Evolutionary conservation across 2,888 invertebrate species (phyloP), one percentile per base, ranked within the genome.

Genomic region (Ommatoiulus sabulosus): DNA sequence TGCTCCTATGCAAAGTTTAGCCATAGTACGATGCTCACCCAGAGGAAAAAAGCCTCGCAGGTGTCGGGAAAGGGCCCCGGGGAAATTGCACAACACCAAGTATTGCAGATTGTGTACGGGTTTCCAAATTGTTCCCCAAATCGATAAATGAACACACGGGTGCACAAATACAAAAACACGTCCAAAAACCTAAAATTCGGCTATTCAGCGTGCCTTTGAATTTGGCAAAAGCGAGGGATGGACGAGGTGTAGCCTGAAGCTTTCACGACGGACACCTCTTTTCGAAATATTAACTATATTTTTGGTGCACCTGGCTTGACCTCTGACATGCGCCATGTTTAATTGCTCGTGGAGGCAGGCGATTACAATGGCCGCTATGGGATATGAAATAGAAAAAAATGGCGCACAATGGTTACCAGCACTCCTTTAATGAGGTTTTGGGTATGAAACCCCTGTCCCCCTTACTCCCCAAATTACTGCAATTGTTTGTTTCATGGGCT

Each of bases 311-410:
- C 72, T 72, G 72, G 72, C 7, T 24, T 72, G 72, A 72, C 72
- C 72, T 72, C 72, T 72, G 72, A 72, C 72, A 24, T 72, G 72
- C n/a, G 72, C 72, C 72, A 72, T n/a, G 20, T 24, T 72, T 72
- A 72, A 72, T 72, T 24, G 72, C 20, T 24, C 8, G 72, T 2
- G 72, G 72, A 72, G 72, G 72, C 3, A 72, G 20, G 24, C 72
- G 24, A 8, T 72, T 72, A 2, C 20, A 20, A 6, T n/a, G 63
- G 63, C 8, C 63, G 20, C 63, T 20, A n/a, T 20, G 20, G 20
- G 72, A 72, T 35, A 35, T 72, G 72, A n/a, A 63, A 63, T 63
- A 63, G n/a, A 63, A 24, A 72, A 72, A 12, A 72, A 7, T 7
- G 24, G n/a, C 46, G 8, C 3, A 6, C 17, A 17, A n/a, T 17